Conservation (phyloP, 2,797 vertebrate genomes). For the Sphenodon punctatus region DNA sequence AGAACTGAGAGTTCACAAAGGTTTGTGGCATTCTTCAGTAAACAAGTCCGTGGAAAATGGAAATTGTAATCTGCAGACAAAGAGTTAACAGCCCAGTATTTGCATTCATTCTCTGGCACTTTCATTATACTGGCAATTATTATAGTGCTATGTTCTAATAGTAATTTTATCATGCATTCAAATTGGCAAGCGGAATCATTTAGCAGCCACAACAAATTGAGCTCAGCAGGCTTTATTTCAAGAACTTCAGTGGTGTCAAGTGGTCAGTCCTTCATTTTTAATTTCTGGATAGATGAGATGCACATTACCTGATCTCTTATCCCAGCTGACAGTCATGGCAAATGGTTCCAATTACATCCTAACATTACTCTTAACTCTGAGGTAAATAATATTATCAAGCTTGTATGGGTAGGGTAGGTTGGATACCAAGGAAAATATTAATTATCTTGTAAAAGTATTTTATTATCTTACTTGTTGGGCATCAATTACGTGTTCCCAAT, state of each 20-base stretch:
- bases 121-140: constrained; percentile 63
- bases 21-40: no score
- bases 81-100: constrained; percentile 32
- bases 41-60: no score
- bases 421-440: constrained; percentile 63
- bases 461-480: constrained; percentile 57
- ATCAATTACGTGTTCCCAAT: constrained; percentile 64
- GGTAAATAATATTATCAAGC: constrained; percentile 69
- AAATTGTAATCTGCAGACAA: background rate
- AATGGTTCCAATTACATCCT: constrained; percentile 62
- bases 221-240: constrained; percentile 72
- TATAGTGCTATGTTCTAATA: constrained; percentile 42
- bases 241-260: constrained; percentile 69
- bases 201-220: constrained; percentile 69
- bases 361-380: constrained; percentile 48
- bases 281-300: constrained; percentile 72
- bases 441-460: constrained; percentile 58
- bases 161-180: constrained; percentile 68
- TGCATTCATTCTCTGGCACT: constrained; percentile 30
- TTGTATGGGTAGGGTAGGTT: constrained; percentile 27
- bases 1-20: no score
- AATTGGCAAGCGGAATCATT: constrained; percentile 60
- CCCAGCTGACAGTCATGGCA: constrained; percentile 53
- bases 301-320: constrained; percentile 68
- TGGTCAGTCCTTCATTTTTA: constrained; percentile 73